These are phyloP conservation scores for Peromyscus californicus DNA, from an alignment of 2,113 vertebrate species.

Conservation along the genomic window DNA sequence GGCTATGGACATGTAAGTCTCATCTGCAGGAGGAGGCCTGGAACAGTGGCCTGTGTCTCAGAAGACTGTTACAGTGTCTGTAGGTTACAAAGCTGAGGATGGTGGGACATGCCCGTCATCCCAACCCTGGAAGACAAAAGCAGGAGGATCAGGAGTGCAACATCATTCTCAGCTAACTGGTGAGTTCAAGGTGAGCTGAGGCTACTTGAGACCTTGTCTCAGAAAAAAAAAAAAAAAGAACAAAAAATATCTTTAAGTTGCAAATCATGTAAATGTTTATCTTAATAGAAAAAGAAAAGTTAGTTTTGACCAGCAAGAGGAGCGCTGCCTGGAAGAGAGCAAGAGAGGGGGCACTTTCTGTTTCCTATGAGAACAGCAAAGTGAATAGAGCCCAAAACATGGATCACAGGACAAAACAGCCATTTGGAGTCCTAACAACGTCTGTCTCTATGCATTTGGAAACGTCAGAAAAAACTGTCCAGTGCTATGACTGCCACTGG, in stretches of 20 bases:
- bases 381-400: accelerated
- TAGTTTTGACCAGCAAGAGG: neutral
- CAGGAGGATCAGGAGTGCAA: neutral
- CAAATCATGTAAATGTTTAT: neutral
- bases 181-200: neutral
- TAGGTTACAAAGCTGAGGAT: neutral
- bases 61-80: neutral
- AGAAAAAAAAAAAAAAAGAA: neutral
- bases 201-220: neutral
- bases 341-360: neutral
- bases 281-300: neutral
- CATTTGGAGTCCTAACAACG: neutral
- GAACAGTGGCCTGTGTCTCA: neutral
- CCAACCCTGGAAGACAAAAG: neutral
- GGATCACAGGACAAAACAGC: neutral
- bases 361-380: neutral
- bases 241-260: neutral
- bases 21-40: neutral
- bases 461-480: neutral
- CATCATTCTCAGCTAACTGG: neutral
- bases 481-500: neutral
- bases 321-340: neutral
- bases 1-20: neutral
- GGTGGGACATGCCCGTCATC: neutral
- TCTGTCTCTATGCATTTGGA: neutral